Evolutionary conservation across 2,888 invertebrate genomes (phyloP), one percentile per base, ranked within the genome.

Genomic region (Aporophyla nigra): DNA sequence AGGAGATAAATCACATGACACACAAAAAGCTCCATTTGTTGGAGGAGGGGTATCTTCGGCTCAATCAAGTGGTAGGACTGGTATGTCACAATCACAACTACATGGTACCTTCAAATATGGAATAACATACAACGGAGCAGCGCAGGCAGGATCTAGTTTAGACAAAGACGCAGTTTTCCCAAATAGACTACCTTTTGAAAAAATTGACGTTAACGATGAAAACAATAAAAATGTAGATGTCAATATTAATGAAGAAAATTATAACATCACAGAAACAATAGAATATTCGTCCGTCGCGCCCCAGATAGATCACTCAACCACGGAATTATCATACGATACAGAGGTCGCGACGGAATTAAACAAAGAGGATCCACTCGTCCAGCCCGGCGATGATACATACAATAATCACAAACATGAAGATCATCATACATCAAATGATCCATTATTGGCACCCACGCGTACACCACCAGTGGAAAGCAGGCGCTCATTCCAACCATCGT

Each of bases 31-130:
- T 77, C 97, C 98, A 7, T 98, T 98, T 89, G 97, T 97, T 74
- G 98, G 98, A 1, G 98, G 98, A 53, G 98, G 98, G 12, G 97
- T 98, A 80, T 98, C 98, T 0, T 98, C 98, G 6, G 98, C 98
- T 4, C 98, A 98, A 92, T 98, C 98, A 71, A 98, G 98, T 82
- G 97, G 97, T 14, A 96, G 97, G 81, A 97, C 97, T 49, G 98
- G 98, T 9, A 98, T 98, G 92, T 98, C 98, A 33, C 98, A 98
- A 92, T 98, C 98, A 14, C 98, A 98, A 94, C 97, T 98, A 51
- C 98, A 98, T 89, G 98, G 98, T 6, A 98, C 98, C 54, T 98
- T 98, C 85, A 98, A 97, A 90, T 98, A 98, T 89, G 98, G 98
- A 40, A 98, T 98, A 56, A 97, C 97, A 14, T 98, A 98, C 87